Evolutionary conservation across 2,797 vertebrate genomes (phyloP).

Genomic region (Naso thynnoides): DNA sequence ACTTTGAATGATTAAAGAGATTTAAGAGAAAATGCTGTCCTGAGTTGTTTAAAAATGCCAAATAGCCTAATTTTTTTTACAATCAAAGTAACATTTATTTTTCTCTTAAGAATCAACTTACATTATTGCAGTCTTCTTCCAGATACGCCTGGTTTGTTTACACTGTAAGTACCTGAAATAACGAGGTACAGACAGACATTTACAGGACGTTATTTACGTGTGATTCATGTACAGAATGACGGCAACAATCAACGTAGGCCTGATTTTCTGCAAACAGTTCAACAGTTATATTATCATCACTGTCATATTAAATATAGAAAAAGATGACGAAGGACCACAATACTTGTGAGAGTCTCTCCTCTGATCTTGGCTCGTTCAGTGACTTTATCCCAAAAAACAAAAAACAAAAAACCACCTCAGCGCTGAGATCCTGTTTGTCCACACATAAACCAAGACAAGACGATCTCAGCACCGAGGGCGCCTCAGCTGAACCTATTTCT

Average conservation of each 20-base stretch:
- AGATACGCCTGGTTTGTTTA: neutral
- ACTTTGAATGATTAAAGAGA: no score
- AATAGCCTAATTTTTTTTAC: neutral
- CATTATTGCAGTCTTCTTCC: slow-evolving; percentile 10
- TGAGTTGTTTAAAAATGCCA: no score
- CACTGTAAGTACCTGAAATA: slow-evolving; percentile 3
- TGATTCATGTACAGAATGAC: slow-evolving; percentile 12
- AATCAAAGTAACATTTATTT: slow-evolving; percentile 1
- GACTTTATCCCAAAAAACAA: neutral
- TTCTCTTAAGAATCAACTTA: slow-evolving; percentile 7
- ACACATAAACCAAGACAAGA: no score
- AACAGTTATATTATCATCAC: slow-evolving; percentile 1
- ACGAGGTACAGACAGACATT: slow-evolving; percentile 12
- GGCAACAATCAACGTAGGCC: slow-evolving; percentile 13
- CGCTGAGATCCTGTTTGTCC: neutral
- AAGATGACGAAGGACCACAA: neutral
- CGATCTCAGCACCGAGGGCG: neutral
- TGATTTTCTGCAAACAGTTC: slow-evolving; percentile 1
- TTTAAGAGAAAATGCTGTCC: no score
- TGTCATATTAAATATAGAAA: slow-evolving; percentile 53
- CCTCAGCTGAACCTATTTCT: slow-evolving; percentile 81
- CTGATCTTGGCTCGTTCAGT: neutral
- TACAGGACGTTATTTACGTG: neutral
- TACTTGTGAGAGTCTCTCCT: slow-evolving; percentile 28
- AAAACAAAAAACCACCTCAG: neutral